phyloP scores from a whole-genome alignment of 2,888 invertebrate species.

The Antheraea yamamai region DNA sequence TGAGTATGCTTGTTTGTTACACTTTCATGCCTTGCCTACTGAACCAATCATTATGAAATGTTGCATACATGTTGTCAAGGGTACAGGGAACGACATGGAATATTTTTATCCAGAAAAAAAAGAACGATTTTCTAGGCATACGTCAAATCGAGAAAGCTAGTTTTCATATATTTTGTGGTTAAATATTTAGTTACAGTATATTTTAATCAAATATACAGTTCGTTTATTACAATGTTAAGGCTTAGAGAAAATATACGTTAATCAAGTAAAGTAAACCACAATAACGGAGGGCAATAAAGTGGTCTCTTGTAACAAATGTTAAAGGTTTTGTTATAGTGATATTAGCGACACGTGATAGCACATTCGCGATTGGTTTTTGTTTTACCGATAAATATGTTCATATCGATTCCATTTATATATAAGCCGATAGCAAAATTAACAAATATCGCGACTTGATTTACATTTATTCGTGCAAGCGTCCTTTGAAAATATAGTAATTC shows the following conservation, averaged over 20 bases:
- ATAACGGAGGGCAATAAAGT: constrained; percentile 46
- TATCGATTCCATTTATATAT: background rate
- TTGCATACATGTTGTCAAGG: no score
- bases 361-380: constrained; percentile 28
- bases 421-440: background rate
- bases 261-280: background rate
- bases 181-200: no score
- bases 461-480: background rate
- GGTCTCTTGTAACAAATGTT: constrained; percentile 26
- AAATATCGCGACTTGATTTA: background rate
- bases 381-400: background rate
- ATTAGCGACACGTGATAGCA: constrained; percentile 21
- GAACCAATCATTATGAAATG: no score
- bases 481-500: background rate
- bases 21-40: no score
- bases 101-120: no score
- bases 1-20: no score
- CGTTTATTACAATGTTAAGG: background rate
- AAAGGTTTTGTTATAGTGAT: constrained; percentile 16
- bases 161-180: no score
- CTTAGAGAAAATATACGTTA: background rate
- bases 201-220: no score
- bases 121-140: no score
- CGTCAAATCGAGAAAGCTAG: no score
- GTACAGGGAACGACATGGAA: no score